phyloP scores from a whole-genome alignment of 2,888 invertebrate species.

The Leptinotarsa haldemani region DNA sequence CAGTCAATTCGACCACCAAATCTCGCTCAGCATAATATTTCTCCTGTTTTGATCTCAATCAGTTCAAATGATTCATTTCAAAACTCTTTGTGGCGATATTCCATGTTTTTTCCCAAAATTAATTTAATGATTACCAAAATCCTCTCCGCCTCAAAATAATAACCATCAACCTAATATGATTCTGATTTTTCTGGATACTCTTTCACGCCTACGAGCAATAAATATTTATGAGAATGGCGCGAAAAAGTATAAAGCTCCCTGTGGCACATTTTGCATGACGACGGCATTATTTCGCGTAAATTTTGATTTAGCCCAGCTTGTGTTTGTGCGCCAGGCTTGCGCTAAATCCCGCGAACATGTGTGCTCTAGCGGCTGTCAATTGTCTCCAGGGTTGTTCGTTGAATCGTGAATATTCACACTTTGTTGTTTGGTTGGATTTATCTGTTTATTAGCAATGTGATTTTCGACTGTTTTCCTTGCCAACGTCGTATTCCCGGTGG shows the following conservation, averaged over 20 bases:
- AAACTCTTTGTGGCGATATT: too few relatives aligned
- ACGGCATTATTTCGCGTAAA: slow-evolving; percentile 37
- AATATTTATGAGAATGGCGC: slow-evolving; percentile 37
- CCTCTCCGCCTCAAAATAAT: background rate
- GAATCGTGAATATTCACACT: slow-evolving; percentile 11
- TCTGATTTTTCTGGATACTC: background rate
- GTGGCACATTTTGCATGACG: slow-evolving; percentile 40
- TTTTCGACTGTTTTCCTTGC: background rate
- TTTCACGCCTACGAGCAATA: slow-evolving; percentile 3
- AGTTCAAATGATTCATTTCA: too few relatives aligned
- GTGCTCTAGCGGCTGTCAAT: slow-evolving; percentile 11
- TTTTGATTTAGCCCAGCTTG: slow-evolving; percentile 15
- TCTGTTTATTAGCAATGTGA: background rate
- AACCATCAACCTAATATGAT: background rate
- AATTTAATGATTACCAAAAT: background rate
- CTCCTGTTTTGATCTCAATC: too few relatives aligned
- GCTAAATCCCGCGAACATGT: slow-evolving; percentile 20
- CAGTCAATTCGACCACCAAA: too few relatives aligned
- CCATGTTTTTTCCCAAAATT: too few relatives aligned
- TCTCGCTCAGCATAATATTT: too few relatives aligned
- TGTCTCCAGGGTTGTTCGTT: slow-evolving; percentile 15
- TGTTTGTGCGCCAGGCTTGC: slow-evolving; percentile 21
- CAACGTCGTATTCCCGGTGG: background rate
- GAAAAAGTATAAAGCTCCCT: slow-evolving; percentile 36
- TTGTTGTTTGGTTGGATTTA: background rate